Base-by-base conservation (phyloP, 2,888 invertebrate species). In the Exocentrus adspersus region DNA sequence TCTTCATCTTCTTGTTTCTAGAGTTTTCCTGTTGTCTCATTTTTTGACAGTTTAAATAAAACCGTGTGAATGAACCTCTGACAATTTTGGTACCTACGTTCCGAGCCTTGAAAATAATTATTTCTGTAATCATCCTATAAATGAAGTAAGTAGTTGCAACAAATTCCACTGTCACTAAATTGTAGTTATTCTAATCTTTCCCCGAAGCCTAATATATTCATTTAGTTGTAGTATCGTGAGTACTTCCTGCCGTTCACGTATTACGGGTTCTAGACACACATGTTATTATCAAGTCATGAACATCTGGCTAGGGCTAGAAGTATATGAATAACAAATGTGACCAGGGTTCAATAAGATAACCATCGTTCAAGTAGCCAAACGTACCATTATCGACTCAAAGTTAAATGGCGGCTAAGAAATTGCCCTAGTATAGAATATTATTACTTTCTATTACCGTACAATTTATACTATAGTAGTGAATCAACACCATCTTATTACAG, bases 311-410 rank as follows among this genome's bases (percentile, higher is more conserved):
- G 42, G 62, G 56, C 50, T 30, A 42, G 42, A 50, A 50, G 50
- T 52, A 62, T 57, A 57, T 72, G 68, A 71, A 73, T 70, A 70
- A 70, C 71, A 64, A 69, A 71, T 71, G 70, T 60, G 65, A 62
- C 57, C 66, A 69, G 65, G 63, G 69, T 69, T 68, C 67, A 66
- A 65, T 66, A 68, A 69, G 69, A 69, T 61, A 68, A 67, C 64
- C 65, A 68, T 70, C 62, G 64, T 61, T 54, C 65, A 69, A 68
- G 62, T 59, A 51, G 58, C 56, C 58, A 51, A 52, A 61, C 62
- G 51, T 62, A 56, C 62, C 60, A 68, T 68, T 68, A 68, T 68
- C 65, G 61, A 60, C 51, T 65, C 57, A 24, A 52, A 68, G 61
- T 68, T 68, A 68, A 68, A 68, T 62, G 68, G 62, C 65, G 68